Conservation (phyloP, 1,140 invertebrate species). For the Saccostrea echinata region DNA sequence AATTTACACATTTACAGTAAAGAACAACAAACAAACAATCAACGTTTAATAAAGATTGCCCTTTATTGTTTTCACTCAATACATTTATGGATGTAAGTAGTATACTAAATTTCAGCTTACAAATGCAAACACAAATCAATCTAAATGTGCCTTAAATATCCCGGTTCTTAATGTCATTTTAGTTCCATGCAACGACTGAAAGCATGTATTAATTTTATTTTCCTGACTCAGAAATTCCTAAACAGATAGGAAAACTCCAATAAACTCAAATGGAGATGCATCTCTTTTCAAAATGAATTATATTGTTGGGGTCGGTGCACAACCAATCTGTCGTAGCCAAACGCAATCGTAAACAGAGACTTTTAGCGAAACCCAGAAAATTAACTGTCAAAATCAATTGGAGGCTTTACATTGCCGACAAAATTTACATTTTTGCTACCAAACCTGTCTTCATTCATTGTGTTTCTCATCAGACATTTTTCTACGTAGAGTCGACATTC, state of each 20-base stretch:
- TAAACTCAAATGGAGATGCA: constrained; percentile 4
- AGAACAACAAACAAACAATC: neutral
- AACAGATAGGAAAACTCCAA: constrained; percentile 4
- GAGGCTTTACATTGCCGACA: neutral
- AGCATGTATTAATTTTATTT: constrained; percentile 17
- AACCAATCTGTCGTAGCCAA: constrained; percentile 19
- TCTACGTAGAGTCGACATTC: neutral
- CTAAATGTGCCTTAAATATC: no score
- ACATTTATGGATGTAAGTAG: no score
- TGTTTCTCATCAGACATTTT: constrained; percentile 26
- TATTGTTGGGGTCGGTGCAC: constrained; percentile 33
- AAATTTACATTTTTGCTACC: constrained; percentile 29
- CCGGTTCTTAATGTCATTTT: neutral
- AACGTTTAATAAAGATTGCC: neutral
- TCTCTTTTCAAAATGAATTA: constrained; percentile 25
- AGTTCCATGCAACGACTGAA: neutral
- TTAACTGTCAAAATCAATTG: constrained; percentile 32
- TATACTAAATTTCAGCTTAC: no score
- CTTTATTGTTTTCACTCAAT: neutral
- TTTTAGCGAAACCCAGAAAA: constrained; percentile 36
- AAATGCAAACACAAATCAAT: no score
- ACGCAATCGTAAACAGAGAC: constrained; percentile 22
- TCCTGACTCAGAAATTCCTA: neutral
- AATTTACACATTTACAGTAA: neutral
- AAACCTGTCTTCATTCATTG: constrained; percentile 26